Evolutionary conservation across 2,797 vertebrate genomes (phyloP).

Genomic region (Chiroxiphia lanceolata): DNA sequence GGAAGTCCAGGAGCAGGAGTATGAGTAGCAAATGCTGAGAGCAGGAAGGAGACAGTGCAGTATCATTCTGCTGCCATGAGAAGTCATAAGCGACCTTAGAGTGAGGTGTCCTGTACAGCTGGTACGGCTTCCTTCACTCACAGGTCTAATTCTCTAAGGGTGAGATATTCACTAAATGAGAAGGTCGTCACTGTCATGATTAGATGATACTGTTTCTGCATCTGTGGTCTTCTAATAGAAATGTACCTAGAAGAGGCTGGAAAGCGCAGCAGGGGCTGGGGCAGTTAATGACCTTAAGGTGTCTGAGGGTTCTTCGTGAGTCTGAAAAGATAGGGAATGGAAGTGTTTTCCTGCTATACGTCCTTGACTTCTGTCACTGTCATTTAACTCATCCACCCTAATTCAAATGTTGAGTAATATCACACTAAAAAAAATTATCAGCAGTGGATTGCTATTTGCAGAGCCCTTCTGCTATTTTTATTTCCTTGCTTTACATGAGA

Average conservation of each 20-base stretch:
- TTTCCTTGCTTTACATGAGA: not conserved
- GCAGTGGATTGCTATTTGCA: not conserved
- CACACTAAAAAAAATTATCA: not conserved
- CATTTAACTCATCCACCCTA: not conserved
- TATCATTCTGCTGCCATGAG: not conserved
- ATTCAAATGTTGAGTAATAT: not conserved
- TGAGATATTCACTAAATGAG: not conserved
- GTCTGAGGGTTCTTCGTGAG: not conserved
- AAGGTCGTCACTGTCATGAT: not conserved
- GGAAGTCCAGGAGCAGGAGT: not conserved
- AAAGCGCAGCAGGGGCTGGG: not conserved
- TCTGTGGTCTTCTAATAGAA: not conserved
- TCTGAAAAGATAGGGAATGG: not conserved
- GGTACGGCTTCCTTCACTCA: not conserved
- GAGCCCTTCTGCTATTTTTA: not conserved
- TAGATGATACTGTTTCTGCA: not conserved
- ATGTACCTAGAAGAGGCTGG: not conserved
- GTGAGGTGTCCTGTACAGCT: not conserved
- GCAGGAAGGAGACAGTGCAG: not conserved
- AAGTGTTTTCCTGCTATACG: not conserved
- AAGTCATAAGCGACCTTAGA: not conserved
- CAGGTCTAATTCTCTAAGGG: not conserved
- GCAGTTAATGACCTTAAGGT: not conserved
- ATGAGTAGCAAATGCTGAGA: not conserved
- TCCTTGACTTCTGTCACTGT: conserved; percentile 14